Conservation (phyloP, 2,113 vertebrate species). For the Brachirus orientalis region DNA sequence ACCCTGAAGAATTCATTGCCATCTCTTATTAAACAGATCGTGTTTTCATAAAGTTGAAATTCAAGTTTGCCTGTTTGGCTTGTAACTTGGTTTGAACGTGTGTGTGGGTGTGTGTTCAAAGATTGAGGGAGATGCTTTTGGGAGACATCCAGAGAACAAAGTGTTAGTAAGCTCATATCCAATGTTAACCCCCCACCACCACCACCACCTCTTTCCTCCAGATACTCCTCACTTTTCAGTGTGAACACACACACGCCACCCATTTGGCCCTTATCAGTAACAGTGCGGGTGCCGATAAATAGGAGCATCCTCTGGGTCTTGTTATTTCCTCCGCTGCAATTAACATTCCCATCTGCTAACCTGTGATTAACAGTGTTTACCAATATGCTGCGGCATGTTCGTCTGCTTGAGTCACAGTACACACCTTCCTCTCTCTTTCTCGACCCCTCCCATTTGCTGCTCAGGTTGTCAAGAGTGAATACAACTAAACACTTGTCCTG, state of each 20-base stretch:
- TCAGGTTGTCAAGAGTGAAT: conserved; percentile 5
- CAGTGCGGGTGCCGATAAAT: conserved; percentile 83
- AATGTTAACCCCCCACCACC: conserved; percentile 34
- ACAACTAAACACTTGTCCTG: conserved; percentile 1
- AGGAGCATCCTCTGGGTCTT: conserved; percentile 91
- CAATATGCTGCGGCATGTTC: conserved; percentile 80
- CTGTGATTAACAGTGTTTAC: conserved; percentile 95
- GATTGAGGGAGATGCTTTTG: background rate
- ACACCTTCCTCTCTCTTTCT: conserved; percentile 18
- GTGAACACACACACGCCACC: conserved; percentile 17
- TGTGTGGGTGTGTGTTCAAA: background rate
- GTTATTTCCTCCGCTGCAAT: conserved; percentile 91
- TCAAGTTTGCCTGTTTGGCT: background rate
- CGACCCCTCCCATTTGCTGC: conserved; percentile 19
- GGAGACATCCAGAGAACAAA: conserved; percentile 1
- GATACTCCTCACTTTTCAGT: conserved; percentile 31
- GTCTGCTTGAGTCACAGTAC: conserved; percentile 52
- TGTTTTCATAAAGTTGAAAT: background rate
- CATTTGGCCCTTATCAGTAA: conserved; percentile 67
- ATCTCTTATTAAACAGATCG: background rate
- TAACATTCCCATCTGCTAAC: conserved; percentile 94
- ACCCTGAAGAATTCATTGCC: background rate
- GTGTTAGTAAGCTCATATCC: conserved; percentile 13
- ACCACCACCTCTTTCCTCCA: conserved; percentile 33
- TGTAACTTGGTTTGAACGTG: background rate